Conservation (phyloP, 2,888 invertebrate species). For the Melikaiella ostensackeni region DNA sequence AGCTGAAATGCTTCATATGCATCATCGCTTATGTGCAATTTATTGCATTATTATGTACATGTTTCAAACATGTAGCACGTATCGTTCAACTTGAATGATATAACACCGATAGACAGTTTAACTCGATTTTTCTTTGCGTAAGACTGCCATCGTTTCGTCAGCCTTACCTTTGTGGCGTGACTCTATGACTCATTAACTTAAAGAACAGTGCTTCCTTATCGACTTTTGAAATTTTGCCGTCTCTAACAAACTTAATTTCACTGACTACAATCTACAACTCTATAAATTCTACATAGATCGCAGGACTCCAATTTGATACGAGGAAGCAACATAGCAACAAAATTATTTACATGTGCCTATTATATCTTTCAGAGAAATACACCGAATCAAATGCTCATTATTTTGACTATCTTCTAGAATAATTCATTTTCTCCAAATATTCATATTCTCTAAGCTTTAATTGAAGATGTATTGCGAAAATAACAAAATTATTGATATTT, state of each 20-base stretch:
- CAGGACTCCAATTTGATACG: background rate
- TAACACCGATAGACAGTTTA: background rate
- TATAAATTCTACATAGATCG: background rate
- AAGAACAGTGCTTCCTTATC: conserved; percentile 9
- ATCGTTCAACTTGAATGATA: conserved; percentile 7
- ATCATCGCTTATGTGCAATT: background rate
- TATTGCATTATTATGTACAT: background rate
- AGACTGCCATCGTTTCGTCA: conserved; percentile 3
- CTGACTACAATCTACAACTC: background rate
- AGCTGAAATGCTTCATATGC: no score
- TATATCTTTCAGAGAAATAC: background rate
- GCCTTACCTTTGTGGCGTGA: conserved; percentile 2
- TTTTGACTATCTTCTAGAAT: background rate
- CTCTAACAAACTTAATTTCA: background rate
- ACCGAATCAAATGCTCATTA: background rate
- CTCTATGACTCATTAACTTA: background rate
- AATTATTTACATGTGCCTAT: background rate
- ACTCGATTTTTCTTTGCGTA: conserved; percentile 6
- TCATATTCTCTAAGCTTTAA: background rate
- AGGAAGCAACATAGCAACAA: no score
- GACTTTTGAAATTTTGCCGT: background rate
- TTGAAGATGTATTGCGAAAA: background rate
- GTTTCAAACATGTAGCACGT: background rate
- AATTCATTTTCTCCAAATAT: background rate
- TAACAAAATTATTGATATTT: background rate